Percentiles rank a stretch among this genome's conserved stretches.
Evolutionary conservation across 2,113 vertebrate genomes (phyloP).

Genomic region (Cyanoramphus novaezelandiae): DNA sequence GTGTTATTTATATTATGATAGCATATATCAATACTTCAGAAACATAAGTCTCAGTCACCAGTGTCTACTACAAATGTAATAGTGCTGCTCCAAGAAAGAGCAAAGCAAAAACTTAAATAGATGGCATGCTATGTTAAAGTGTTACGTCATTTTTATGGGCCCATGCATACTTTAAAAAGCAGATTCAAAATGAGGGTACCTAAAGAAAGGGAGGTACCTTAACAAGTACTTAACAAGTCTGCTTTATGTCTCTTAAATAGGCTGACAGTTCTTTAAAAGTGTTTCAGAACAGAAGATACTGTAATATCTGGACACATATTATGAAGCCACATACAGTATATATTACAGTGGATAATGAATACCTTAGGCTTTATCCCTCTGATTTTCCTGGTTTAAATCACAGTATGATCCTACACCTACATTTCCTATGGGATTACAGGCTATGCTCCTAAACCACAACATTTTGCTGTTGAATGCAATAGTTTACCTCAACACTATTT

Average conservation of each 20-base stretch:
- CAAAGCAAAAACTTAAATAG: neutral
- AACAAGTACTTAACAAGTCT: neutral
- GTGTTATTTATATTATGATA: neutral
- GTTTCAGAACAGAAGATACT: neutral
- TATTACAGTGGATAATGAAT: conserved; percentile 24
- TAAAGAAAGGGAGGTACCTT: neutral
- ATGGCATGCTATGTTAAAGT: neutral
- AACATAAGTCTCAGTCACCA: neutral
- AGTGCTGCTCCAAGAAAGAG: neutral
- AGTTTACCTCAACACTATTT: neutral
- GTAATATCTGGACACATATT: neutral
- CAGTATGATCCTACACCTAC: neutral
- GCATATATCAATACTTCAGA: neutral
- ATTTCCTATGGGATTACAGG: neutral
- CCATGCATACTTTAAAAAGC: rapidly evolving
- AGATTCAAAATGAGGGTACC: neutral
- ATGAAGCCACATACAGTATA: conserved; percentile 30
- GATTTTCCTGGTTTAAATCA: conserved; percentile 59
- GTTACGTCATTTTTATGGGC: neutral
- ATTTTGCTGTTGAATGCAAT: neutral
- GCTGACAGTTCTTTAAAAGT: neutral
- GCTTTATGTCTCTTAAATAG: neutral
- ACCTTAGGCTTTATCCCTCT: conserved; percentile 31
- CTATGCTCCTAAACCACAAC: neutral
- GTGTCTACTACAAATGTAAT: neutral